Percentiles rank a stretch among this genome's conserved stretches.
Conservation (phyloP, 2,797 vertebrate species). For the Lutjanus campechanus region DNA sequence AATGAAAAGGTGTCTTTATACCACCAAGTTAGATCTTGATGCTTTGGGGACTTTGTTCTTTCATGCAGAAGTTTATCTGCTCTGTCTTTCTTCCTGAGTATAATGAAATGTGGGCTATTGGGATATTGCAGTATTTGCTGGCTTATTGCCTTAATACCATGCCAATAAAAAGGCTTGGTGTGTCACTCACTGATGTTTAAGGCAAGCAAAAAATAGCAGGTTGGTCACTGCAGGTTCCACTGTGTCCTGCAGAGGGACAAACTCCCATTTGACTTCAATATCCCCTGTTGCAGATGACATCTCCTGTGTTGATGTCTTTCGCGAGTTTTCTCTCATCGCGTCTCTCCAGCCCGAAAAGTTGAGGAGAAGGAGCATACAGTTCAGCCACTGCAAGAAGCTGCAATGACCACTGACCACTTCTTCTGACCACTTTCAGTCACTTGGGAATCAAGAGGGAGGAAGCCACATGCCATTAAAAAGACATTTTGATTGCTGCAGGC, state of each 20-base stretch:
- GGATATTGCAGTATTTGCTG: conserved; percentile 6
- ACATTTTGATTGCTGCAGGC: conserved; percentile 12
- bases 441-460: conserved; percentile 19
- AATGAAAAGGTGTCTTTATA: background rate
- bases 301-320: conserved; percentile 86
- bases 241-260: background rate
- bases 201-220: background rate
- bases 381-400: conserved; percentile 76
- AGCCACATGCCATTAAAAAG: conserved; percentile 1
- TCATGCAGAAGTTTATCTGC: background rate
- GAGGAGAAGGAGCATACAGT: conserved; percentile 83
- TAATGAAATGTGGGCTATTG: conserved; percentile 11
- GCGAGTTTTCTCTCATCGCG: conserved; percentile 90
- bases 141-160: background rate
- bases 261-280: conserved; percentile 39
- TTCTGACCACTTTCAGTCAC: conserved; percentile 7
- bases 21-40: background rate
- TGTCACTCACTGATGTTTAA: background rate
- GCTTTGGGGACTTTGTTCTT: conserved; percentile 36
- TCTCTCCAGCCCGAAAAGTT: conserved; percentile 89
- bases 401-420: conserved; percentile 20
- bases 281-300: conserved; percentile 86
- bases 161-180: background rate
- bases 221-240: background rate
- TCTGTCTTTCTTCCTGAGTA: conserved; percentile 20